Evolutionary conservation across 2,113 vertebrate species (phyloP).

Genomic region (Pimephales promelas): DNA sequence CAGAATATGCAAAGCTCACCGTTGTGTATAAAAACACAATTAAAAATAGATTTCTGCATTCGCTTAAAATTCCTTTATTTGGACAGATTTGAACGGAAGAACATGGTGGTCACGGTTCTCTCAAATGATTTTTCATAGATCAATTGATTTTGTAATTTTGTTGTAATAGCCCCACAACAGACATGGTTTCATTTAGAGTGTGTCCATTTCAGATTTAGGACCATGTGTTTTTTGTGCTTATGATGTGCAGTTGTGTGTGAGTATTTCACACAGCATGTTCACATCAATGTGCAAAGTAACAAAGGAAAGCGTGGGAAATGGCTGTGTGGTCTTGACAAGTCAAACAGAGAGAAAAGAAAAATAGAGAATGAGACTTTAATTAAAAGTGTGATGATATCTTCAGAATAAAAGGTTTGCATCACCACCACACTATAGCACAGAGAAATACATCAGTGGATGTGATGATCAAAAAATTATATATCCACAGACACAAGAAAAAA

Average conservation of each 20-base stretch:
- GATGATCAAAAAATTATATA: background rate
- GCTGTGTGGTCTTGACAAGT: conserved; percentile 51
- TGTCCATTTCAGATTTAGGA: no score
- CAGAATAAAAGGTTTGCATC: background rate
- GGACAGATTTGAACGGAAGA: no score
- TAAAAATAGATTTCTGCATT: no score
- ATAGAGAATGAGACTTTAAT: background rate
- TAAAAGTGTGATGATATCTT: background rate
- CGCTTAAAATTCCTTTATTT: no score
- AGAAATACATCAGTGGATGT: background rate
- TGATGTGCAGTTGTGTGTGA: no score
- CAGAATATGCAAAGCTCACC: conserved; percentile 13
- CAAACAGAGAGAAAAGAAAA: conserved; percentile 14
- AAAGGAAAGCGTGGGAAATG: conserved; percentile 73
- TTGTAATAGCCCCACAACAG: no score
- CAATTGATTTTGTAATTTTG: no score
- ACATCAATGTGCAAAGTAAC: conserved; percentile 68
- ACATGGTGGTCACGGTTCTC: no score
- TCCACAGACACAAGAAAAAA: background rate
- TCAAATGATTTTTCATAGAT: no score
- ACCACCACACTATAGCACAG: background rate
- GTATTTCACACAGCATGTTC: conserved; percentile 28
- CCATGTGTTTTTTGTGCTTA: no score
- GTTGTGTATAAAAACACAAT: background rate
- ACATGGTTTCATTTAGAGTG: no score